Evolutionary conservation across 2,797 vertebrate species (phyloP), one percentile per base, ranked within the genome.

Genomic region (Scomberomorus guttatus): DNA sequence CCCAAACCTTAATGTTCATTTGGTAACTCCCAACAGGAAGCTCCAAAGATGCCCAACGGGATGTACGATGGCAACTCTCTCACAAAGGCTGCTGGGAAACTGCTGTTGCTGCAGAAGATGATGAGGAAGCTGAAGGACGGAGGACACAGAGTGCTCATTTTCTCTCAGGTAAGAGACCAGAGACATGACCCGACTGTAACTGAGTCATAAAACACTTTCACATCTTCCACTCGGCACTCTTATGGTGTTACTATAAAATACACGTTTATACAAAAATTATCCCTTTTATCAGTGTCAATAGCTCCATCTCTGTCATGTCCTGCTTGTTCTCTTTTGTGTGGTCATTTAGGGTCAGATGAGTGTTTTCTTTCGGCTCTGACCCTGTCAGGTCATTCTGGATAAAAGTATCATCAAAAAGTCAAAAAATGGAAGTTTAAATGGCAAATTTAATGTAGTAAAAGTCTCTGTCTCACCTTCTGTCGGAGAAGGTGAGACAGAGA

Each of bases 21-120:
- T 44, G 25, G 0, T 87, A 1, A 0, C 27, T 81, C 71, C 24
- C 10, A 80, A 90, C 88, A 99, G 98, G 98, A 99, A 95, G 98
- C 98, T 75, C 97, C 98, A 69, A 99, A 98, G 95, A 95, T 99
- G 97, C 98, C 98, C 52, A 99, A 99, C 62, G 98, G 98, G 80
- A 99, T 99, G 97, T 99, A 99, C 54, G 98, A 99, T 50, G 98
- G 98, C 55, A 95, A 95, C 60, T 94, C 97, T 20, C 96, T 99
- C 29, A 97, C 97, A 15, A 96, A 98, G 92, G 94, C 97, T n/a
- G 96, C 98, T 65, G 98, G 98, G 73, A 99, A 99, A 87, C 91
- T 99, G 59, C 24, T 96, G 84, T 85, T 99, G 69, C 95, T 99
- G 72, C 97, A 99, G 87, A 99, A 98, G 93, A 99, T 99, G 98